Base-by-base conservation (phyloP, 2,888 invertebrate genomes). In the Ethmia dodecea region DNA sequence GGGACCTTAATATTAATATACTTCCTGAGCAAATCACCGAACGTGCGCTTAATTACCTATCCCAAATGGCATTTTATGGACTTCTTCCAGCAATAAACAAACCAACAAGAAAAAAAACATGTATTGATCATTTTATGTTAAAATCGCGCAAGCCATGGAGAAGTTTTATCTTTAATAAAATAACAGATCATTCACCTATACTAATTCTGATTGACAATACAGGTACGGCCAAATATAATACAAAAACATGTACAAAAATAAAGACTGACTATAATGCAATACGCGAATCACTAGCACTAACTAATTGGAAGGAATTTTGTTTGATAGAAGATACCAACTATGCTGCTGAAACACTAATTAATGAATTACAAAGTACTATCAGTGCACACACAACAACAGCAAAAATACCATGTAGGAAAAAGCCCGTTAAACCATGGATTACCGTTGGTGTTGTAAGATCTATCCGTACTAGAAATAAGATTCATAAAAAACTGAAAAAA, bases 351-450 rank as follows among this genome's bases (percentile, higher is more conserved):
- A n/a, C n/a, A n/a, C n/a, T n/a, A n/a, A n/a, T n/a, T n/a, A n/a
- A n/a, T n/a, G n/a, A n/a, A n/a, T n/a, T n/a, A n/a, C n/a, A n/a
- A n/a, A n/a, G n/a, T n/a, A n/a, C n/a, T n/a, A n/a, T n/a, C n/a
- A n/a, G n/a, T n/a, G n/a, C n/a, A n/a, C n/a, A n/a, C n/a, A n/a
- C n/a, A n/a, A n/a, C n/a, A n/a, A n/a, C n/a, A n/a, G n/a, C n/a
- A n/a, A n/a, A n/a, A n/a, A n/a, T 24, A 24, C n/a, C n/a, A n/a
- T n/a, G n/a, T n/a, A n/a, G n/a, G n/a, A n/a, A n/a, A n/a, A n/a
- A n/a, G n/a, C 18, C 8, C 9, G 10, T 31, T 3, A 31, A 31
- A 8, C 31, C 25, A 11, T 31, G 31, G 31, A 31, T 31, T 4
- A 31, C 31, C 2, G 4, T 18, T n/a, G 31, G 31, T 3, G 3